Conservation (phyloP, 30 jellyfish, hydroid and myxozoan genomes). For the Aurelia sp. region DNA sequence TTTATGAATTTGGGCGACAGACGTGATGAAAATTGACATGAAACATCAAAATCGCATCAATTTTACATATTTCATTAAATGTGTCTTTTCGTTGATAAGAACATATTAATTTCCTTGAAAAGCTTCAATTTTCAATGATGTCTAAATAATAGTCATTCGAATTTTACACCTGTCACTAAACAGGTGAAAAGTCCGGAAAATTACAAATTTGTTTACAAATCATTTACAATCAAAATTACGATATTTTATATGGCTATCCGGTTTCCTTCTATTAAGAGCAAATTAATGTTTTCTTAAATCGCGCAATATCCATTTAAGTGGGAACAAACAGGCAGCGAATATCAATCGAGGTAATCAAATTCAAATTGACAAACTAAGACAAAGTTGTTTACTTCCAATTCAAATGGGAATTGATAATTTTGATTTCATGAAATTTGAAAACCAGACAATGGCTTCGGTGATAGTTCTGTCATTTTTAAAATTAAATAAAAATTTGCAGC, state of each 20-base stretch:
- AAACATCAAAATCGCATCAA: too few species aligned
- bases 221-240: conserved; percentile 61
- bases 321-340: conserved; percentile 26
- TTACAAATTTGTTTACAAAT: conserved; percentile 55
- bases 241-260: conserved; percentile 7
- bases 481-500: too few species aligned
- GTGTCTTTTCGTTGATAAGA: too few species aligned
- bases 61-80: too few species aligned
- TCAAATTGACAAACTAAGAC: conserved; percentile 2
- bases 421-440: too few species aligned
- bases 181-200: conserved; percentile 49
- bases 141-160: too few species aligned
- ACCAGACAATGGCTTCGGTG: too few species aligned
- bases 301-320: conserved; percentile 9
- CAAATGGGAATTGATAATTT: neutral
- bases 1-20: too few species aligned
- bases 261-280: conserved; percentile 48
- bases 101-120: too few species aligned
- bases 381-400: neutral
- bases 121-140: too few species aligned
- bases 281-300: conserved; percentile 46
- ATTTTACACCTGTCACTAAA: conserved; percentile 34
- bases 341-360: neutral
- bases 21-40: too few species aligned
- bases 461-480: too few species aligned